Conservation (phyloP, 1,140 invertebrate genomes). For the Diorhabda carinulata region DNA sequence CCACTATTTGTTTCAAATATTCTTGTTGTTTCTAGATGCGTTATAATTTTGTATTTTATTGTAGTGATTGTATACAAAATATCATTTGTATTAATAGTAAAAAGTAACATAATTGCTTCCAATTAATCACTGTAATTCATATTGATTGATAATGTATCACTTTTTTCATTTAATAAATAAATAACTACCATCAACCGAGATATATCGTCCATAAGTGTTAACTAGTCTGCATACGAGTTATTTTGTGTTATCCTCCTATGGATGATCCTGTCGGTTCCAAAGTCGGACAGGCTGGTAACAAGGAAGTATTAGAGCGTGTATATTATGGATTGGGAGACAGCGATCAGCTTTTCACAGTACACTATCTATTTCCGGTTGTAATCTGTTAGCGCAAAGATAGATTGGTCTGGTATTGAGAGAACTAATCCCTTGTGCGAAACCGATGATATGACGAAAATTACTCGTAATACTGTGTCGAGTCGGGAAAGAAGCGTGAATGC, state of each 20-base stretch:
- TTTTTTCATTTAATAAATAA: too few species aligned
- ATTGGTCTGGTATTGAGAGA: conserved; percentile 11
- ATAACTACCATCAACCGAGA: too few species aligned
- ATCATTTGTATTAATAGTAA: too few species aligned
- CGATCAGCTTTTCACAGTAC: conserved; percentile 13
- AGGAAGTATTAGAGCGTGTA: not conserved
- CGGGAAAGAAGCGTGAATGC: not conserved
- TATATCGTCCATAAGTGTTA: too few species aligned
- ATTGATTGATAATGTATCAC: too few species aligned
- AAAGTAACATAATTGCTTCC: too few species aligned
- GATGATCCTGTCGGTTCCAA: not conserved
- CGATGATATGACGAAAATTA: conserved; percentile 16
- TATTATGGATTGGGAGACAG: conserved; percentile 3
- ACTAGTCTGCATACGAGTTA: too few species aligned
- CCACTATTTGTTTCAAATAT: too few species aligned
- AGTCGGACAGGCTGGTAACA: not conserved
- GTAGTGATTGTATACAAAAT: too few species aligned
- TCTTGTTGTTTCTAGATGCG: too few species aligned
- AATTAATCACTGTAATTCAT: too few species aligned
- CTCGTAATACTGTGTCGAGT: not conserved
- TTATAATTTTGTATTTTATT: too few species aligned
- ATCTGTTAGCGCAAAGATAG: conserved; percentile 16
- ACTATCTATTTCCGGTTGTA: conserved; percentile 15
- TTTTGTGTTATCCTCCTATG: not conserved
- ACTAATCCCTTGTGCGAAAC: conserved; percentile 8